These are phyloP conservation scores for Zophobas morio DNA, from an alignment of 1,140 invertebrate genomes.

Conservation along the genomic window DNA sequence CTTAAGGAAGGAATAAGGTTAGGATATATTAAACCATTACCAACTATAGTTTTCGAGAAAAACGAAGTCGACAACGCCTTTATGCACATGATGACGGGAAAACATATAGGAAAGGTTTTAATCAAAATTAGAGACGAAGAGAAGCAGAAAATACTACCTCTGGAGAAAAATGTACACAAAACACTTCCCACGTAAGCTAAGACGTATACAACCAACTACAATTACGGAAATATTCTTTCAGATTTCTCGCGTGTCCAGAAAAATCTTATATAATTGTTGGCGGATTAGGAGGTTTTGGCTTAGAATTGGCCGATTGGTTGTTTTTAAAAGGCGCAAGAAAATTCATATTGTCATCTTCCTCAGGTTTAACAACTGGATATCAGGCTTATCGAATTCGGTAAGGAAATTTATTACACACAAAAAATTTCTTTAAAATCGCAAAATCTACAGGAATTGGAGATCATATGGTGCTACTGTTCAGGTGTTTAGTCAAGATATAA, in stretches of 20 bases:
- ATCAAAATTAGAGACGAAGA: slow-evolving; percentile 78
- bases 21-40: slow-evolving; percentile 12
- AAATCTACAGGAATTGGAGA: slow-evolving; percentile 68
- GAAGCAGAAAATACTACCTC: slow-evolving; percentile 50
- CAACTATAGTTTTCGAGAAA: slow-evolving; percentile 70
- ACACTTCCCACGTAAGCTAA: slow-evolving; percentile 6
- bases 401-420: slow-evolving; percentile 43
- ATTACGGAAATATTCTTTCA: slow-evolving; percentile 16
- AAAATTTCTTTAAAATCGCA: neutral
- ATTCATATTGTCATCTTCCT: slow-evolving; percentile 85
- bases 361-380: slow-evolving; percentile 85
- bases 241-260: slow-evolving; percentile 66
- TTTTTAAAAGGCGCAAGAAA: slow-evolving; percentile 84
- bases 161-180: neutral
- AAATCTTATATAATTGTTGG: slow-evolving; percentile 76
- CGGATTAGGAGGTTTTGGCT: slow-evolving; percentile 91
- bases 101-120: slow-evolving; percentile 90
- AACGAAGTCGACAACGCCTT: slow-evolving; percentile 79
- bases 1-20: slow-evolving; percentile 6
- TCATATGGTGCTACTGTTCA: slow-evolving; percentile 71
- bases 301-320: slow-evolving; percentile 93
- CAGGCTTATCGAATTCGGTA: slow-evolving; percentile 77
- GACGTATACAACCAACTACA: neutral
- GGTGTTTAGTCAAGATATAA: slow-evolving; percentile 69
- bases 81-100: slow-evolving; percentile 81